Evolutionary conservation across 2,797 vertebrate species (phyloP), one percentile per base, ranked within the genome.

Genomic region (Rhinogobio ventralis): DNA sequence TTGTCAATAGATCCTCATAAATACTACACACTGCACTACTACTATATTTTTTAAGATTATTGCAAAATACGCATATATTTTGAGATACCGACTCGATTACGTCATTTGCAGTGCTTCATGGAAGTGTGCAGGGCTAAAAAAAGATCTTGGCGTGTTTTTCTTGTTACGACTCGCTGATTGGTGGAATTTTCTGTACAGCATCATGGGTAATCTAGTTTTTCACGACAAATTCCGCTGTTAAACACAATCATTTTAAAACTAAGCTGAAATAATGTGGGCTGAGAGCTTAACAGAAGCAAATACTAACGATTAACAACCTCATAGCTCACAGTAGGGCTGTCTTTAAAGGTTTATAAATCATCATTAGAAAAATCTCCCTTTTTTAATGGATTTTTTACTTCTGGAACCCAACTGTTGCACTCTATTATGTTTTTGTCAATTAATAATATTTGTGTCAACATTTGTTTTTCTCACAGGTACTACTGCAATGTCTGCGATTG

Each of bases 401-500:
- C 25, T 30, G 25, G 60, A 64, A 17, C 14, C 2, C 4, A 7
- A 8, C 25, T 30, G 62, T 62, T 28, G 14, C 25, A 62, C 5
- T 28, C 25, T 28, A 8, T 33, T 13, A 14, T 75, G 30, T 14
- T 5, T 55, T 33, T 67, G n/a, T 49, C 25, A 28, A 9, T 25
- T 30, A 73, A 51, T 36, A 23, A 68, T 64, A 45, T 39, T 72
- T 46, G 17, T 36, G 17, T 36, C 1, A 17, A 30, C 2, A 19
- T 45, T 13, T 71, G 25, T 13, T 13, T 77, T 5, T 28, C 15
- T 68, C 77, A 7, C 92, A 99, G 98, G 5, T 99, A 99, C 88
- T 99, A 99, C 90, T 99, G 98, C 87, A 99, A 99, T 0, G 98
- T 99, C 0, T 99, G 98, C 19, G 98, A 99, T 94, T 99, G 98